A percentile compares a stretch with the other conserved stretches of the same genome.
These are phyloP conservation scores for Frankliniella fusca DNA, from an alignment of 2,888 invertebrate genomes.

Conservation along the genomic window DNA sequence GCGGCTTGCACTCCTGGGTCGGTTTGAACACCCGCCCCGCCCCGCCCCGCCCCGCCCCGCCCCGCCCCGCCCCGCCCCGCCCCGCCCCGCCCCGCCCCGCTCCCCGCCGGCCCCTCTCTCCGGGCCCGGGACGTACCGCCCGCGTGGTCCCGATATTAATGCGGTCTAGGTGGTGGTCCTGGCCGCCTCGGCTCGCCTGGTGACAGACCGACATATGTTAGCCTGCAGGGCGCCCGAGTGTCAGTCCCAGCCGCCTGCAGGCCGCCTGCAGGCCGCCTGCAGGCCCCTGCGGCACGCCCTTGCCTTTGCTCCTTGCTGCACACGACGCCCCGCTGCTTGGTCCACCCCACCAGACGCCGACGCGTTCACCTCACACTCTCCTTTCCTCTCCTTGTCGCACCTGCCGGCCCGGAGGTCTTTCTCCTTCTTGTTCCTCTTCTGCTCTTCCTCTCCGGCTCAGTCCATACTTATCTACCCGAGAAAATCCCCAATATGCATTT, in stretches of 20 bases:
- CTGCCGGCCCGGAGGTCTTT: background rate
- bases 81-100: background rate
- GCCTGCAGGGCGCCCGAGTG: background rate
- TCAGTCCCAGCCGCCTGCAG: background rate
- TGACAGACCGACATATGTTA: constrained; percentile 22
- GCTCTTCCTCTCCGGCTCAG: no score
- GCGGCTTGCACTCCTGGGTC: no score
- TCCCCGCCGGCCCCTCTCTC: background rate
- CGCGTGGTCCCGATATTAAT: constrained; percentile 11
- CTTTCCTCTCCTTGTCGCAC: background rate
- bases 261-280: background rate
- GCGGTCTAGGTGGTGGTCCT: constrained; percentile 19
- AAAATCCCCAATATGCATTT: no score
- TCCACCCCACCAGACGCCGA: background rate
- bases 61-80: background rate
- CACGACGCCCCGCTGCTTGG: background rate
- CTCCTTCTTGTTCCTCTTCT: no score
- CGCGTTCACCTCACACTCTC: background rate
- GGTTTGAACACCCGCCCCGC: no score
- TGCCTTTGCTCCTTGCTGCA: background rate
- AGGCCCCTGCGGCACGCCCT: background rate
- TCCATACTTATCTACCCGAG: no score
- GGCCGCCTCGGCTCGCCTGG: background rate
- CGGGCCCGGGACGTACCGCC: background rate
- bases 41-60: background rate